Percentiles rank a stretch among this genome's conserved stretches.
Conservation (phyloP, 2,888 invertebrate genomes). For the Scaptomyza polygonia region DNA sequence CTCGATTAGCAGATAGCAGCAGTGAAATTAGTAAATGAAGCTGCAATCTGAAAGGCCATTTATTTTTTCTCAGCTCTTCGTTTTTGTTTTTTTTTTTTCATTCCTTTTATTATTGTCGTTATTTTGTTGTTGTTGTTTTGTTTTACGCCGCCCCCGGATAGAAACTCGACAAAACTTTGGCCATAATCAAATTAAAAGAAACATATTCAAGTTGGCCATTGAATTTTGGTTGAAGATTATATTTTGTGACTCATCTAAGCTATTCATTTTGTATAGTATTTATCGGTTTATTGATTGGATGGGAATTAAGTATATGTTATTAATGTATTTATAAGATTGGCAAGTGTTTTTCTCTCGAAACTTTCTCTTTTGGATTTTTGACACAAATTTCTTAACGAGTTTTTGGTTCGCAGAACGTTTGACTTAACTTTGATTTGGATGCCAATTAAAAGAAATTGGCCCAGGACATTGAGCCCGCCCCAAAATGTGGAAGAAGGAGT, state of each 20-base stretch:
- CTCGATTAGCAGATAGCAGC: constrained; percentile 78
- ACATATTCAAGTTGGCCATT: constrained; percentile 26
- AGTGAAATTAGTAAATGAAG: constrained; percentile 78
- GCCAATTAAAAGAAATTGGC: constrained; percentile 68
- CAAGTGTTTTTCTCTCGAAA: too few relatives aligned
- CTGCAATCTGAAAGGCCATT: constrained; percentile 79
- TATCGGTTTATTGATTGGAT: neutral
- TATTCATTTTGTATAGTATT: constrained; percentile 1
- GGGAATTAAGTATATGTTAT: too few relatives aligned
- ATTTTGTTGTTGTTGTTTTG: neutral
- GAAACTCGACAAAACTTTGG: constrained; percentile 47
- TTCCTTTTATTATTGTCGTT: constrained; percentile 1
- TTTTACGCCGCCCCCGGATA: neutral
- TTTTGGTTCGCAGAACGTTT: constrained; percentile 10
- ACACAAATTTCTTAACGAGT: too few relatives aligned
- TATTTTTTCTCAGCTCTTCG: constrained; percentile 44
- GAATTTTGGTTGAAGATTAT: neutral
- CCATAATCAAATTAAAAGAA: constrained; percentile 70
- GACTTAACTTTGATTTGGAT: constrained; percentile 58
- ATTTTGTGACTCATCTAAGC: constrained; percentile 42
- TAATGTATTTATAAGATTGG: too few relatives aligned
- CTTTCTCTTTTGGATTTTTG: too few relatives aligned
- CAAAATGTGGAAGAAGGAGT: constrained; percentile 14
- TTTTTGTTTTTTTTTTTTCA: constrained; percentile 5
- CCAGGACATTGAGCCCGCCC: constrained; percentile 53